Conservation (phyloP, 2,888 invertebrate species). For the Agriotes lineatus region DNA sequence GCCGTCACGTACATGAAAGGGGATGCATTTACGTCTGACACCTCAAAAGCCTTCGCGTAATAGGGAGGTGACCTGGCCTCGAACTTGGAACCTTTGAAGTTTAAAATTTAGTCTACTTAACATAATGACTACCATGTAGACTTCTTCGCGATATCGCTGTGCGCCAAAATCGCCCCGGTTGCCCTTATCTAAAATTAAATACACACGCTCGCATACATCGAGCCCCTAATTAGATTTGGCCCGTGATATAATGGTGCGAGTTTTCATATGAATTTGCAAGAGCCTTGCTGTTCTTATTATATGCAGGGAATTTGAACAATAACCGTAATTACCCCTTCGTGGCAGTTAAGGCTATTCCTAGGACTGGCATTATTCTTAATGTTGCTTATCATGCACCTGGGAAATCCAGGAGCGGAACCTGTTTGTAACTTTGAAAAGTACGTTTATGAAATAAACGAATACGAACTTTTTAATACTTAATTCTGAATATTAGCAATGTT, state of each 20-base stretch:
- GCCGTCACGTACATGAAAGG: constrained; percentile 39
- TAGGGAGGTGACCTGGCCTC: constrained; percentile 35
- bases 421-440: not conserved
- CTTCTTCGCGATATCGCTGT: constrained; percentile 11
- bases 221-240: not conserved
- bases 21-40: constrained; percentile 41
- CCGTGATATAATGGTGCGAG: not conserved
- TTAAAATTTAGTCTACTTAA: constrained; percentile 36
- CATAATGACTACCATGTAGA: constrained; percentile 28
- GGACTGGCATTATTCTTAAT: constrained; percentile 6
- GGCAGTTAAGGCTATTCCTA: not conserved
- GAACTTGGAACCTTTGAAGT: constrained; percentile 38
- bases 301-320: not conserved
- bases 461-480: too few relatives aligned
- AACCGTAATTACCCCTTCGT: not conserved
- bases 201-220: not conserved
- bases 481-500: too few relatives aligned
- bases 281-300: not conserved
- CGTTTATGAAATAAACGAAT: too few relatives aligned
- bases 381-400: constrained; percentile 5
- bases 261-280: not conserved
- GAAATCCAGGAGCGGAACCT: not conserved
- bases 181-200: constrained; percentile 19
- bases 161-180: not conserved
- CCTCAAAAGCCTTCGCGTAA: constrained; percentile 38